Evolutionary conservation across 2,888 invertebrate genomes (phyloP).

Genomic region (Gastrophysa polygoni): DNA sequence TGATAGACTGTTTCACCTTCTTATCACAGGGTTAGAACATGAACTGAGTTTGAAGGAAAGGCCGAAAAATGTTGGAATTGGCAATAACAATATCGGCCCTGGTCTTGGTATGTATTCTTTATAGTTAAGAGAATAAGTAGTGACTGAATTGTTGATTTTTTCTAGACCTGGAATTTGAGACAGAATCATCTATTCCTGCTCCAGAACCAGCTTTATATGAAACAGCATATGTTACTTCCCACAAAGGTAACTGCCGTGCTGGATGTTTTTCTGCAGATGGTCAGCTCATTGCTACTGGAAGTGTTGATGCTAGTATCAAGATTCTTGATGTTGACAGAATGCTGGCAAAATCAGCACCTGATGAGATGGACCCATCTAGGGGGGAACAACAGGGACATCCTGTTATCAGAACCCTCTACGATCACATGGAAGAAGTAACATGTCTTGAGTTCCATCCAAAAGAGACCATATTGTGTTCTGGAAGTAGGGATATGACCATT

Average conservation of each 20-base stretch:
- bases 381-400: constrained; percentile 96
- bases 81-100: constrained; percentile 68
- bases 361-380: constrained; percentile 81
- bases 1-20: constrained; percentile 86
- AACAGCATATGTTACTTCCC: constrained; percentile 98
- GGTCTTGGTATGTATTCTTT: constrained; percentile 61
- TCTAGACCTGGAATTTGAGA: constrained; percentile 92
- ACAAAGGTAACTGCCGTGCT: constrained; percentile 94
- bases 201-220: constrained; percentile 98
- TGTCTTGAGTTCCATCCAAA: constrained; percentile 96
- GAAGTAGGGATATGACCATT: constrained; percentile 91
- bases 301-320: constrained; percentile 98
- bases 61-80: constrained; percentile 64
- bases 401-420: constrained; percentile 95
- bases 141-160: constrained; percentile 22
- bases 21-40: constrained; percentile 82
- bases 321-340: constrained; percentile 99
- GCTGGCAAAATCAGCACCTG: constrained; percentile 96
- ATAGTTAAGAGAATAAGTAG: constrained; percentile 5
- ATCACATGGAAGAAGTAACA: constrained; percentile 97
- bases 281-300: constrained; percentile 95
- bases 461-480: constrained; percentile 93
- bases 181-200: constrained; percentile 89
- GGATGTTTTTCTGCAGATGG: constrained; percentile 97
- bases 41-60: constrained; percentile 77